Evolutionary conservation across 2,888 invertebrate genomes (phyloP).

Genomic region (Orthosia gracilis): DNA sequence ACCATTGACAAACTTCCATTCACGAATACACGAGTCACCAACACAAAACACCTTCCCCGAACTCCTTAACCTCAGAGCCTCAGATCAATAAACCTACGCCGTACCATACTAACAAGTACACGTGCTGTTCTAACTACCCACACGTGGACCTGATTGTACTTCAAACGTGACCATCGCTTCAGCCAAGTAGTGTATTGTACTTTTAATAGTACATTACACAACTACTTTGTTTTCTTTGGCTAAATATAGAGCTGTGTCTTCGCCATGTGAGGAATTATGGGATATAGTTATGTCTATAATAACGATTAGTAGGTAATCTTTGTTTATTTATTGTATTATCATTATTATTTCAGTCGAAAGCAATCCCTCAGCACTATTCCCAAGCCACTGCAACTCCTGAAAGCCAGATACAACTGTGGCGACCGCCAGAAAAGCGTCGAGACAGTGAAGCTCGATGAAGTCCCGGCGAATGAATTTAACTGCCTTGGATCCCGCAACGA

Average conservation of each 20-base stretch:
- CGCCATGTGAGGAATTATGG: not conserved
- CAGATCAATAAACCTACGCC: conserved; percentile 23
- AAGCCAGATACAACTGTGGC: too few relatives aligned
- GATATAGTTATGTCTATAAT: not conserved
- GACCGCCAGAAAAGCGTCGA: too few relatives aligned
- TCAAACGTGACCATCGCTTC: conserved; percentile 52
- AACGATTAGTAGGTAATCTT: not conserved
- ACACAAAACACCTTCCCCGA: not conserved
- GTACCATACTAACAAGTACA: not conserved
- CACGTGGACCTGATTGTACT: conserved; percentile 48
- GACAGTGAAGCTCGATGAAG: too few relatives aligned
- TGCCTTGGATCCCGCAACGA: too few relatives aligned
- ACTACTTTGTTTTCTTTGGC: conserved; percentile 30
- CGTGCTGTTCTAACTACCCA: conserved; percentile 12
- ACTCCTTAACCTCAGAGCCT: not conserved
- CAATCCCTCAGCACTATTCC: too few relatives aligned
- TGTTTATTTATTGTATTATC: not conserved
- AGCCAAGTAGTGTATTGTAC: conserved; percentile 45
- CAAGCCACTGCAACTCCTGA: too few relatives aligned
- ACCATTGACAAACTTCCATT: too few relatives aligned
- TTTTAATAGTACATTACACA: conserved; percentile 31
- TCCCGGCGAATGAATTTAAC: too few relatives aligned
- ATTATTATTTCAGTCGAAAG: not conserved
- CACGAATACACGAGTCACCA: not conserved
- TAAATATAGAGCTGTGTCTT: conserved; percentile 34